Evolutionary conservation across 2,797 vertebrate species (phyloP), one percentile per base, ranked within the genome.

Genomic region (Taenioides sp.): DNA sequence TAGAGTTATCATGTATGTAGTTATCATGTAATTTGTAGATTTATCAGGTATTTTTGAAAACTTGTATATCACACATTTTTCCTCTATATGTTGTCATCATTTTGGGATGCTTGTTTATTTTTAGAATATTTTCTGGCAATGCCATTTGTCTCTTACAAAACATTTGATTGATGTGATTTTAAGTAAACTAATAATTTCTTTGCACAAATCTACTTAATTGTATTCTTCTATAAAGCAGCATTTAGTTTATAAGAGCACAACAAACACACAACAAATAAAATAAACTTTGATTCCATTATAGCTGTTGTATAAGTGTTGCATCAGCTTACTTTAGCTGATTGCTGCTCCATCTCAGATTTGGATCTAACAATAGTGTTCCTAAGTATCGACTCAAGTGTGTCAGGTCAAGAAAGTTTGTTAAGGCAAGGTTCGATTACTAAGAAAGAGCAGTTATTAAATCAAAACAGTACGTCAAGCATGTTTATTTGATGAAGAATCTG

Each of bases 281-380:
- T 23, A 23, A 23, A 25, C 16, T n/a, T 23, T 43, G 22, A 64
- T 47, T 22, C 34, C 40, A 23, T 23, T 43, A n/a, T 40, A 64
- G 40, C 37, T 17, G 20, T 64, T 64, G 37, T 64, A 64, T 43
- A 23, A 23, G 40, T 49, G 43, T 65, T 65, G 64, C 64, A 65
- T 50, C 64, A 65, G 40, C 64, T 63, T 65, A 20, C 64, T 27
- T 65, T 50, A 65, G 43, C 23, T 49, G 43, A 65, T 49, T 50
- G 25, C 40, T 49, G 64, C 64, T 65, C 40, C 43, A 47, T 43
- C 22, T 22, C n/a, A 27, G 11, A 25, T 49, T 22, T 25, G 43
- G 25, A 49, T 49, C 23, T 11, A 57, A 40, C 61, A 37, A 34
- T 22, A 43, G 20, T 63, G 40, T 22, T 43, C n/a, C n/a, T 40